A percentile compares a stretch with the other conserved stretches of the same genome.
Evolutionary conservation across 2,888 invertebrate genomes (phyloP).

Genomic region (Eilema sororculum): DNA sequence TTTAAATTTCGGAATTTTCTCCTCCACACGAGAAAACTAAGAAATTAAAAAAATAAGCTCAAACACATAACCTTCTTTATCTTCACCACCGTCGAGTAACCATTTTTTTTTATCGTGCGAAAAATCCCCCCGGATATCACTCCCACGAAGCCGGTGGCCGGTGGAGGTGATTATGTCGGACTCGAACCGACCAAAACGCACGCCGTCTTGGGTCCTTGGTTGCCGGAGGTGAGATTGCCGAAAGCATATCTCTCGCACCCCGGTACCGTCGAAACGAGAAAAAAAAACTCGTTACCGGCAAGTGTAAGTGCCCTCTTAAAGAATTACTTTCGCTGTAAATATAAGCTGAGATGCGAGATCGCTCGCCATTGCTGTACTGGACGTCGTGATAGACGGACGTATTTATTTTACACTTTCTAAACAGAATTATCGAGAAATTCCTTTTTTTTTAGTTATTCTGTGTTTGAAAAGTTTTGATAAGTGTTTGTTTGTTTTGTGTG

Average conservation of each 20-base stretch:
- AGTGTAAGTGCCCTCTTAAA: slow-evolving; percentile 16
- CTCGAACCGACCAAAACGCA: too few species aligned
- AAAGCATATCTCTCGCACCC: too few species aligned
- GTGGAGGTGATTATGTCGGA: too few species aligned
- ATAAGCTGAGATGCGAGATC: slow-evolving; percentile 6
- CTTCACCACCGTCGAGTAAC: background rate
- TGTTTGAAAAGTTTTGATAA: background rate
- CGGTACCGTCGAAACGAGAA: too few species aligned
- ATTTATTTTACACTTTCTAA: slow-evolving; percentile 12
- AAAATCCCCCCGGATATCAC: too few species aligned
- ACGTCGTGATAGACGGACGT: slow-evolving; percentile 8
- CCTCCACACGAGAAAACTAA: too few species aligned
- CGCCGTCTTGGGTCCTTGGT: too few species aligned
- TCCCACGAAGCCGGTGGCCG: too few species aligned
- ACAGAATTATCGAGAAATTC: background rate
- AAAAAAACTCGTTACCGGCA: slow-evolving; percentile 13
- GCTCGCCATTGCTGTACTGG: slow-evolving; percentile 11
- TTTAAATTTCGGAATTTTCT: too few species aligned
- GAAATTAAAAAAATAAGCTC: background rate
- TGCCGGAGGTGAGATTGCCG: too few species aligned
- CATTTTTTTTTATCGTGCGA: too few species aligned
- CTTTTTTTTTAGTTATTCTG: background rate
- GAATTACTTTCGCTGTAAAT: slow-evolving; percentile 23
- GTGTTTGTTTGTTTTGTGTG: slow-evolving; percentile 4
- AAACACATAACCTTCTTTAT: slow-evolving; percentile 1